Base-by-base conservation (phyloP, 2,113 vertebrate genomes). In the Choloepus hoffmanni region DNA sequence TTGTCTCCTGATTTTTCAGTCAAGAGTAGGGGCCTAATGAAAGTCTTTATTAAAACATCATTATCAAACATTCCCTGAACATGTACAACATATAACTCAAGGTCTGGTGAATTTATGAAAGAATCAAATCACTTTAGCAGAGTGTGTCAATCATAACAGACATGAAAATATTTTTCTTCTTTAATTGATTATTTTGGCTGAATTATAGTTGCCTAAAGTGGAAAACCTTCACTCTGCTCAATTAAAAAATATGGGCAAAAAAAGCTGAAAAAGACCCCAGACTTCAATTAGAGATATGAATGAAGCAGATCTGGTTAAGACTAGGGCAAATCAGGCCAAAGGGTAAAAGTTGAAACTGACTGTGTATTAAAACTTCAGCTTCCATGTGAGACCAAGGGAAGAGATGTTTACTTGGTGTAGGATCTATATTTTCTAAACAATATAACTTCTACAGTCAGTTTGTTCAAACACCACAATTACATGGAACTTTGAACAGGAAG, bases 71-170 rank as follows among this genome's bases (percentile, higher is more conserved):
- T 53, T 82, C 55, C 85, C 14, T 7, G 67, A 95, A 81, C n/a
- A 73, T 18, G 40, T 14, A 68, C 0, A 83, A 30, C 23, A 68
- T 24, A n/a, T 36, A 90, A 5, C 36, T 84, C 13, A 92, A 78
- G 15, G 45, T 10, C 81, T 4, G n/a, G 40, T n/a, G 43, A 77
- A 53, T 60, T 95, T 55, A 78, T 18, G 30, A 89, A 78, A 45
- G 60, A 85, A 92, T 36, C 58, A 65, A 74, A 62, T 95, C 84
- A 48, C n/a, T 62, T 65, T 65, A 90, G 58, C 45, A 81, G 83
- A 92, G 60, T 8, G 48, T 15, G 70, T 68, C 36, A 40, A 28
- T 78, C 36, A 40, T 8, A 81, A 55, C 0, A 85, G 50, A 82
- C 30, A 26, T 7, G 28, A 28, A 60, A 55, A n/a, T 40, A 28